These are phyloP conservation scores for Polymixis flavicincta DNA, from an alignment of 2,888 invertebrate species.

Conservation along the genomic window DNA sequence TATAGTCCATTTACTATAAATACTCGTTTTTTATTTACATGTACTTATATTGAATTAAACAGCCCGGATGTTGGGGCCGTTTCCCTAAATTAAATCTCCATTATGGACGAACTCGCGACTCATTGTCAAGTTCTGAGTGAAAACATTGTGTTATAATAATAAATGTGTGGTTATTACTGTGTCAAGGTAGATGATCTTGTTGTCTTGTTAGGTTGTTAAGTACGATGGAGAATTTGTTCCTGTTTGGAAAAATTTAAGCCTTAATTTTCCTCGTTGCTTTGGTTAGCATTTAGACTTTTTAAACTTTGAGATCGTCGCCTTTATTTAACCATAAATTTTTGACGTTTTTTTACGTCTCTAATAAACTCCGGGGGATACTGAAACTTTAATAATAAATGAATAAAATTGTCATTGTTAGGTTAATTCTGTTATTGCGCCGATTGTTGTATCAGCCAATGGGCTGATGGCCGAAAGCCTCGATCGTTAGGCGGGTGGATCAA, in stretches of 20 bases:
- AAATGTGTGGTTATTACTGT: slow-evolving; percentile 42
- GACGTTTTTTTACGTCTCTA: too few relatives aligned
- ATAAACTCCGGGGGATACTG: too few relatives aligned
- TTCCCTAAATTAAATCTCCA: slow-evolving; percentile 79
- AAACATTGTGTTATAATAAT: slow-evolving; percentile 51
- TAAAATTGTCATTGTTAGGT: too few relatives aligned
- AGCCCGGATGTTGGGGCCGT: slow-evolving; percentile 77
- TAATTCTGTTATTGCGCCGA: too few relatives aligned
- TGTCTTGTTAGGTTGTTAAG: slow-evolving; percentile 18
- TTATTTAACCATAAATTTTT: too few relatives aligned
- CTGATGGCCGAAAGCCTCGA: too few relatives aligned
- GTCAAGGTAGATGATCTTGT: slow-evolving; percentile 40
- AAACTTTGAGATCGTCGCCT: background rate
- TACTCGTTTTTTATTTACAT: slow-evolving; percentile 76
- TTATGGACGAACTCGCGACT: slow-evolving; percentile 76
- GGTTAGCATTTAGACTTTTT: background rate
- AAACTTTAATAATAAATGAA: too few relatives aligned
- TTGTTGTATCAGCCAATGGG: too few relatives aligned
- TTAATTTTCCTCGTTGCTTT: background rate
- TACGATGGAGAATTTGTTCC: background rate
- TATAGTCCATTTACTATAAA: slow-evolving; percentile 79
- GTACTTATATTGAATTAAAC: slow-evolving; percentile 79
- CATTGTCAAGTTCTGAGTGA: slow-evolving; percentile 70
- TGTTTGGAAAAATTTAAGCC: background rate
- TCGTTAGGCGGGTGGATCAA: too few relatives aligned